phyloP scores from a whole-genome alignment of 2,113 vertebrate species.

The Myrmecophaga tridactyla region DNA sequence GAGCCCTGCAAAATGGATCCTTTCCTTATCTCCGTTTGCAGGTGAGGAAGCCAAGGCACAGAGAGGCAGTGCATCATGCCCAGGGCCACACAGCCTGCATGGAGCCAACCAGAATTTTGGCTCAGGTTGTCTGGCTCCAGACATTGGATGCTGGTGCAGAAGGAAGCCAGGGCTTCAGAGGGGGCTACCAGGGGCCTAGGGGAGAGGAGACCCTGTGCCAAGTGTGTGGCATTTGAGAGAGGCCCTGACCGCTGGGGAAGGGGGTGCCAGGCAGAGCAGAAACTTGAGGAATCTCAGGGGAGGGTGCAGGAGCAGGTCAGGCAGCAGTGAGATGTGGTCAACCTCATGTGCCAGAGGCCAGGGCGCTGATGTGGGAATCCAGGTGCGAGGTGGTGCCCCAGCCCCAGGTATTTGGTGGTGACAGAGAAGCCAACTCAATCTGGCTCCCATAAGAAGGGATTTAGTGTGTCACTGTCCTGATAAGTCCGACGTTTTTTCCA shows the following conservation, averaged over 20 bases:
- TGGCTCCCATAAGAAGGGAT: not conserved
- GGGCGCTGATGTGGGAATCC: not conserved
- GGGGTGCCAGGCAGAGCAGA: not conserved
- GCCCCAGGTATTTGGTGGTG: fast-evolving
- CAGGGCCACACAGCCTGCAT: not conserved
- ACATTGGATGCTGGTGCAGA: not conserved
- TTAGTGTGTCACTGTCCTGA: not conserved
- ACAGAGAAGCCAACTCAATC: not conserved
- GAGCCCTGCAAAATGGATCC: not conserved
- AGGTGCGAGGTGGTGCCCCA: not conserved
- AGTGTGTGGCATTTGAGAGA: not conserved
- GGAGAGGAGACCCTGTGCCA: fast-evolving
- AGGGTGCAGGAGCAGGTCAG: not conserved
- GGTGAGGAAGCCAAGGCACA: no score
- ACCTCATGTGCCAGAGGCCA: not conserved
- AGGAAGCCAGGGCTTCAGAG: not conserved
- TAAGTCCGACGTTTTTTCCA: fast-evolving
- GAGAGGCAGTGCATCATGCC: not conserved
- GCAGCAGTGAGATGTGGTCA: no score
- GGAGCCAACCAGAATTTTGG: not conserved
- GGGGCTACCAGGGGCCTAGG: fast-evolving
- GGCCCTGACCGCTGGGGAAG: not conserved
- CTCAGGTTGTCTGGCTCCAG: not conserved
- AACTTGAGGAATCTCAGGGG: no score
- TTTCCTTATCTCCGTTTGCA: not conserved